Base-by-base conservation (phyloP, 2,888 invertebrate species). In the Rambutsinella grinnellia region DNA sequence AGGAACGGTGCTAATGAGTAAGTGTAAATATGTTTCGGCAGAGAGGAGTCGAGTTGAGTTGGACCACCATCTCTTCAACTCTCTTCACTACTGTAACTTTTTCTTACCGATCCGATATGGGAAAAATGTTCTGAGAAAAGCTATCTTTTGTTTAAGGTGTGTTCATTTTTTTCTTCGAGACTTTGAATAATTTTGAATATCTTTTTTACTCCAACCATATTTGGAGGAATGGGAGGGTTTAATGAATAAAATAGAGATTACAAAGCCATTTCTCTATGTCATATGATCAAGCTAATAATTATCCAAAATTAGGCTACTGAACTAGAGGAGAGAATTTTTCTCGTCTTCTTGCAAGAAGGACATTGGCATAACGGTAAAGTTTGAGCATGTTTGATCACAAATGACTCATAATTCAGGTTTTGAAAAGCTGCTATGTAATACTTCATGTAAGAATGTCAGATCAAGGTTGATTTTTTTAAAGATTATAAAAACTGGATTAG, bases 1-100 rank as follows among this genome's bases (percentile, higher is more conserved):
- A 8, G 23, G 15, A 68, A 67, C 67, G 56, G 68, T 68, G 68
- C 68, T 75, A 75, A 67, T 75, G 75, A 75, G 67, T 62, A 36
- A 17, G 53, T 57, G n/a, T 17, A 36, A 36, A 17, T 54, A 17
- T 10, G 19, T 54, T 23, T 49, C 19, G 5, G 49, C 17, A 13
- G 49, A 49, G 49, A 17, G 5, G 5, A 5, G n/a, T 49, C n/a
- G n/a, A 17, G 49, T 19, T 49, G 49, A 15, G 17, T 36, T 36
- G 23, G 54, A 23, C 54, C 19, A 49, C 49, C 54, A 8, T 36
- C 36, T 36, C 13, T 36, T 36, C 36, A 36, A 13, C 36, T 15
- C 8, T 51, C 3, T 8, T 36, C 36, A 36, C 36, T 36, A 36
- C 13, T 8, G 13, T 36, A 36, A 36, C 13, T 36, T 36, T 36